Conservation (phyloP, 2,888 invertebrate species). For the Sacculina carcini region DNA sequence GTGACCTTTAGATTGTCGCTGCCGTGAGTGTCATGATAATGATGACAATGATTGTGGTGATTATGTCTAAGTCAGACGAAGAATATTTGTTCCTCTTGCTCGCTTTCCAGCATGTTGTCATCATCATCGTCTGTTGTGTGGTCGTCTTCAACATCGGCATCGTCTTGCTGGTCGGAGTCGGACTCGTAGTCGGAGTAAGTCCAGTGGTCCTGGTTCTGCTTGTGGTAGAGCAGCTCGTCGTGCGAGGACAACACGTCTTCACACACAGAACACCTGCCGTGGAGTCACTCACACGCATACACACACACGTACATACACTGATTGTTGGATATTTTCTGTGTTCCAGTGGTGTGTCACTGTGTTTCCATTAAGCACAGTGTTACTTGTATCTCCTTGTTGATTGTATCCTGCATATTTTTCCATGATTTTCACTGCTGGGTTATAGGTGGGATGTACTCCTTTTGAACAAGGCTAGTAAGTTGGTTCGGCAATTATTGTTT, state of each 20-base stretch:
- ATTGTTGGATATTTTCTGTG: too few relatives aligned
- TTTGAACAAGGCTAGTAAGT: too few relatives aligned
- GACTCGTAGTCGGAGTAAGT: constrained; percentile 15
- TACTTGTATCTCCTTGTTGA: too few relatives aligned
- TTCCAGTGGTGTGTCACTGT: neutral
- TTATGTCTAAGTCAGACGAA: neutral
- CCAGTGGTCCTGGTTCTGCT: constrained; percentile 17
- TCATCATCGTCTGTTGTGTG: constrained; percentile 5
- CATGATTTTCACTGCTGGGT: too few relatives aligned
- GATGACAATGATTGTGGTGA: too few relatives aligned
- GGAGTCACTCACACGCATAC: neutral
- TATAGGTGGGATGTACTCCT: too few relatives aligned
- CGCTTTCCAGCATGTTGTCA: constrained; percentile 10
- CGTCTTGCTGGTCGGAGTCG: constrained; percentile 9
- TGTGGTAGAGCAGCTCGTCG: constrained; percentile 16
- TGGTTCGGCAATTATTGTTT: too few relatives aligned
- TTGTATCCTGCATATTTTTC: too few relatives aligned
- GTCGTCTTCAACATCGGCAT: constrained; percentile 9
- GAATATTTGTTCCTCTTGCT: constrained; percentile 9
- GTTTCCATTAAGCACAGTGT: neutral
- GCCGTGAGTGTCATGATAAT: too few relatives aligned
- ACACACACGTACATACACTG: too few relatives aligned
- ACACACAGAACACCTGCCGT: constrained; percentile 16
- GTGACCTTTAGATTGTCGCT: too few relatives aligned
- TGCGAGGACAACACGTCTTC: constrained; percentile 16